Base-by-base conservation (phyloP, 1,140 invertebrate species). In the Drosophila azteca region DNA sequence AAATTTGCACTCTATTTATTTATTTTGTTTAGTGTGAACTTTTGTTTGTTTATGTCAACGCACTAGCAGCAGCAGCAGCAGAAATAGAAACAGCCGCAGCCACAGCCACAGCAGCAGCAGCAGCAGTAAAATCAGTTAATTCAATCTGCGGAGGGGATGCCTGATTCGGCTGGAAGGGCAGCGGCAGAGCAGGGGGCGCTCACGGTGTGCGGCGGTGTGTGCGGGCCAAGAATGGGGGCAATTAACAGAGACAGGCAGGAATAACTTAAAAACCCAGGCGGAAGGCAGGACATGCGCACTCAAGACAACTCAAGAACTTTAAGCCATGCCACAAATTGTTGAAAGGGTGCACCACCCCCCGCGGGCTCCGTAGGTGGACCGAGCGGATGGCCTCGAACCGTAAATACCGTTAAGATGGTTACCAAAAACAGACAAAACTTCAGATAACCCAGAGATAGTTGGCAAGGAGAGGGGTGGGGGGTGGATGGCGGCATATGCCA, bases 1-100 rank as follows among this genome's bases (percentile, higher is more conserved):
- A 81, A 88, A 87, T 87, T 88, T 87, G 62, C 67, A 81, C 70
- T 82, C 74, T 59, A 85, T 85, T 85, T 87, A 85, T 85, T 87
- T 87, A 78, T 79, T 85, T 81, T 65, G 35, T 29, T 45, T 35
- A 43, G 49, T 68, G 55, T 64, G 59, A 71, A 53, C 68, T 54
- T 66, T 60, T 67, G 44, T 74, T 50, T 62, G 46, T 85, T 70
- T 61, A 63, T 64, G 60, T 73, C 59, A 65, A 52, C 48, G 71
- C 60, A 73, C 35, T 39, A 24, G 17, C 44, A 46, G 46, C 15
- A 17, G 50, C 17, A 4, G 5, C 24, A 26, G 46, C 15, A 17
- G 50, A 11, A 4, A 26, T 4, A 26, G 24, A 4, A 20, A 6
- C 11, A 39, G 64, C 65, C 7, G n/a, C 54, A 26, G 53, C 59